phyloP scores from a whole-genome alignment of 2,113 vertebrate genomes.

The Oostethus manadensis region DNA sequence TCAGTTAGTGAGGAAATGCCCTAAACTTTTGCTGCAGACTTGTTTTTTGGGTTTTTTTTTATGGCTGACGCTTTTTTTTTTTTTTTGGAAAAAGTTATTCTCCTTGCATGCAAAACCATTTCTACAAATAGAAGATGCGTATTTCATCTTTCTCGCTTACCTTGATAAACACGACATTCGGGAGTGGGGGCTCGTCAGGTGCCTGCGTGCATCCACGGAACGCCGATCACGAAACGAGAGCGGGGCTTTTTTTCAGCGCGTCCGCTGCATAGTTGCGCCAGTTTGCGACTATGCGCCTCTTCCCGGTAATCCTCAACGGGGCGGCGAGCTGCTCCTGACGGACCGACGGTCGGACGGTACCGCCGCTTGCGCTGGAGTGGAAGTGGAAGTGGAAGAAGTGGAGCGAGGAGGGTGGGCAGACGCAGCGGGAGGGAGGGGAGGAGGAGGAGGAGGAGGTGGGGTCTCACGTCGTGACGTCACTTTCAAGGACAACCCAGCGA shows the following conservation, averaged over 20 bases:
- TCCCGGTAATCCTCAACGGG: neutral
- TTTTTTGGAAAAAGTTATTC: no score
- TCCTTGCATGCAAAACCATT: no score
- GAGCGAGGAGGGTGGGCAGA: slow-evolving; percentile 65
- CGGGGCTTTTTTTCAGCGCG: no score
- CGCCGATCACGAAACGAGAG: neutral
- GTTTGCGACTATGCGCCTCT: neutral
- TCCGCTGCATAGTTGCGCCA: slow-evolving; percentile 8
- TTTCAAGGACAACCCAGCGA: neutral
- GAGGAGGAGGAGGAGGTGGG: slow-evolving; percentile 3
- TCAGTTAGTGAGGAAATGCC: no score
- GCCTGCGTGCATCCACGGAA: slow-evolving; percentile 1
- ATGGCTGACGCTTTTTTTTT: no score
- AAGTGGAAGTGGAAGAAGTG: slow-evolving; percentile 19
- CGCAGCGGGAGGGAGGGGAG: slow-evolving; percentile 13
- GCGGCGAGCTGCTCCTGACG: slow-evolving; percentile 35
- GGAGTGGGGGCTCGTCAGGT: neutral
- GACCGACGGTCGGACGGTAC: slow-evolving; percentile 25
- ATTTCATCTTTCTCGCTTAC: neutral
- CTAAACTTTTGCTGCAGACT: no score
- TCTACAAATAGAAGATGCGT: neutral
- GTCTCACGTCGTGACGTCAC: neutral
- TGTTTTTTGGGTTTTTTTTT: no score
- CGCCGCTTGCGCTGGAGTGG: slow-evolving; percentile 2
- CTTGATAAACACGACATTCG: slow-evolving; percentile 7